Evolutionary conservation across 1,140 invertebrate species (phyloP), one percentile per base, ranked within the genome.

Genomic region (Myzus persicae): DNA sequence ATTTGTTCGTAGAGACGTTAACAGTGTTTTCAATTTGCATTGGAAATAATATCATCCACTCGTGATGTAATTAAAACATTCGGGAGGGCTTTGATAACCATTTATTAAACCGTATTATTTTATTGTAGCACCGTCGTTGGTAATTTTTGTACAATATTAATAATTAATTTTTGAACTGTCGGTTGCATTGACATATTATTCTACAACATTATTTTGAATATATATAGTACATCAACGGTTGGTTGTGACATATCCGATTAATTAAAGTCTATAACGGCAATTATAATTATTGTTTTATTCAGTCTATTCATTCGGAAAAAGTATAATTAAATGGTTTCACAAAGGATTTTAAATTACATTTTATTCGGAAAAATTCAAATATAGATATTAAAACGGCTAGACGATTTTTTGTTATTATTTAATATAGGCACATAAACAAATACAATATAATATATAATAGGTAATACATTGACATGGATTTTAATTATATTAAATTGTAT

Each of bases 141-240:
- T 54, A 54, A 89, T 89, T 89, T 89, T 54, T 48, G 87, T 51
- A 89, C 48, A 89, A 54, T 89, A 89, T 38, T 51, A 51, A 89
- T 89, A 89, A 89, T 89, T 89, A 89, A 89, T 89, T 89, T 89
- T 89, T 38, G 87, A 89, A 89, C 87, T 89, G 87, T 89, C 87
- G n/a, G 46, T 54, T 89, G 31, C 85, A 87, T 87, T 54, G 87
- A 89, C 87, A 89, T 51, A 51, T 51, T 51, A 51, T 51, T 54
- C 36, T 89, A 54, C 85, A 87, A 46, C 48, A 87, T 87, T 87
- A 87, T 87, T 87, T 87, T n/a, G 85, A 26, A 40, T 85, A 40
- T 85, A 44, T 85, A 85, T 85, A 44, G 40, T 87, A 46, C 46
- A 38, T 51, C 46, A 40, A 54, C 36, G 46, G 87, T 54, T 54